phyloP scores from a whole-genome alignment of 2,888 invertebrate genomes.

The Troides aeacus region DNA sequence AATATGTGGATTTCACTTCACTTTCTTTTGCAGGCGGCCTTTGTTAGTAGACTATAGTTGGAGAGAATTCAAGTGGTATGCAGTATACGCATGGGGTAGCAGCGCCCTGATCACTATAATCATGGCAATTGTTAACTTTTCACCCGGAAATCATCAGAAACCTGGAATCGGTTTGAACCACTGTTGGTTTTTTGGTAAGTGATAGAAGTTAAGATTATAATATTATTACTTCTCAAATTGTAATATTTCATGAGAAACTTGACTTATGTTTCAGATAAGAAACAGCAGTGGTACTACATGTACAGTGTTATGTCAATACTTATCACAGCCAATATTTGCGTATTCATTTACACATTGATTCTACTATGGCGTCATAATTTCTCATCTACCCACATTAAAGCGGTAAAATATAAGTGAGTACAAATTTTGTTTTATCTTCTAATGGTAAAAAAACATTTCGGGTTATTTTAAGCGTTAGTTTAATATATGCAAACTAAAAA shows the following conservation, averaged over 20 bases:
- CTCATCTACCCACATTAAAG: constrained; percentile 65
- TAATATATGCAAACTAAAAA: too few species aligned
- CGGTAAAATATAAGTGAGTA: constrained; percentile 78
- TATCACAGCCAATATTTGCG: constrained; percentile 77
- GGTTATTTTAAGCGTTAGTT: neutral
- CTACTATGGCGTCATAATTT: constrained; percentile 77
- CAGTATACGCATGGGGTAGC: constrained; percentile 80
- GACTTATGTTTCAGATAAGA: constrained; percentile 59
- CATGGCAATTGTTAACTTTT: constrained; percentile 75
- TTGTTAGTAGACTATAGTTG: constrained; percentile 76
- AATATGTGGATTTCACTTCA: neutral
- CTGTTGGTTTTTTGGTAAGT: constrained; percentile 84
- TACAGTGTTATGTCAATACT: constrained; percentile 83
- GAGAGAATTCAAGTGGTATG: constrained; percentile 75
- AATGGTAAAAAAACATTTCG: neutral
- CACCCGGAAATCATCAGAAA: constrained; percentile 71
- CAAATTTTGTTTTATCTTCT: neutral
- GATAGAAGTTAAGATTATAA: neutral
- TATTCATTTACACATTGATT: constrained; percentile 80
- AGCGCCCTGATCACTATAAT: constrained; percentile 74
- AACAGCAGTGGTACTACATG: constrained; percentile 82
- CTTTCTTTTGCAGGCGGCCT: constrained; percentile 50
- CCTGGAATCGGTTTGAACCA: constrained; percentile 79
- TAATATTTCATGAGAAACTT: neutral
- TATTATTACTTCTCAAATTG: too few species aligned